phyloP scores from a whole-genome alignment of 2,888 invertebrate genomes.

The Junonia oenone region DNA sequence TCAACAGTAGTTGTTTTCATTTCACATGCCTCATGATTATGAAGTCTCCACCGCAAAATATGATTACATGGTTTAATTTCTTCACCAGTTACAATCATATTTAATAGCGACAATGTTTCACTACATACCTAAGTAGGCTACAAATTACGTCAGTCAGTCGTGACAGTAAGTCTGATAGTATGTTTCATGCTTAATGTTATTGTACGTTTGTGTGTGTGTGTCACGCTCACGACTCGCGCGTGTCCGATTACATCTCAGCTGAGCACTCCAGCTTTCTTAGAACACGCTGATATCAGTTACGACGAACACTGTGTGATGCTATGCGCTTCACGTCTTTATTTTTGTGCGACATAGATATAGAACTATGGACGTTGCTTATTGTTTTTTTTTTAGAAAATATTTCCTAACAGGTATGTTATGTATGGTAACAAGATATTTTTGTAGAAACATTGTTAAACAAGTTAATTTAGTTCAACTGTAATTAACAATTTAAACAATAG shows the following conservation, averaged over 20 bases:
- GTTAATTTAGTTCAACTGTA: background rate
- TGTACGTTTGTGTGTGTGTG: slow-evolving; percentile 1
- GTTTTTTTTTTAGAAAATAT: too few species aligned
- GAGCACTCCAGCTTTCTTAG: slow-evolving; percentile 18
- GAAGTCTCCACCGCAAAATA: too few species aligned
- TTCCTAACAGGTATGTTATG: too few species aligned
- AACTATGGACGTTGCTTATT: background rate
- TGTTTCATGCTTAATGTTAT: background rate
- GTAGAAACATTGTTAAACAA: background rate
- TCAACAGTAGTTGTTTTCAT: too few species aligned
- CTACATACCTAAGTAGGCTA: too few species aligned
- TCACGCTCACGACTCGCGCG: slow-evolving; percentile 8
- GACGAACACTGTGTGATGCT: slow-evolving; percentile 9
- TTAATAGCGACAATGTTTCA: too few species aligned
- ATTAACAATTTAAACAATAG: slow-evolving; percentile 4
- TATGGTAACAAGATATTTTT: too few species aligned
- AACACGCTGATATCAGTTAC: slow-evolving; percentile 18
- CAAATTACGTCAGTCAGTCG: too few species aligned
- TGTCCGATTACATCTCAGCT: slow-evolving; percentile 22
- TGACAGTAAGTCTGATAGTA: too few species aligned
- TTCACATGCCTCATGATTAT: too few species aligned
- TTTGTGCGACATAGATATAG: background rate
- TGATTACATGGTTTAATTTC: too few species aligned
- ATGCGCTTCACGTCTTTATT: background rate
- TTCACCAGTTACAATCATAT: too few species aligned